A percentile compares a stretch with the other conserved stretches of the same genome.
Conservation (phyloP, 2,888 invertebrate species). For the Ochropleura plecta region DNA sequence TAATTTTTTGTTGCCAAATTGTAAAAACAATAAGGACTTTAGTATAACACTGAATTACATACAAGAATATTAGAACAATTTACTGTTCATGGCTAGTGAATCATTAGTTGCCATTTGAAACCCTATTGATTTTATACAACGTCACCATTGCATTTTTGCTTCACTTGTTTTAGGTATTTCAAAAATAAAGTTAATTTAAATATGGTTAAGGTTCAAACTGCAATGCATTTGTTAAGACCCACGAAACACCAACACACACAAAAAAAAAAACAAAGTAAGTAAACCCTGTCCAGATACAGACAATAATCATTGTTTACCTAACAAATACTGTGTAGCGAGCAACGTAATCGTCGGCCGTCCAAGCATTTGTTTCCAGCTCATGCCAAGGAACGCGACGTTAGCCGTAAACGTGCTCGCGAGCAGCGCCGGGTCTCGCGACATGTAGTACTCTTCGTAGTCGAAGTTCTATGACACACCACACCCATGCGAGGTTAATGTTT, state of each 20-base stretch:
- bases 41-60: background rate
- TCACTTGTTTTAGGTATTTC: background rate
- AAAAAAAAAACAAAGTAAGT: conserved; percentile 17
- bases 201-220: background rate
- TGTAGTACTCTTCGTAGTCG: conserved; percentile 98
- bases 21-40: background rate
- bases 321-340: conserved; percentile 95
- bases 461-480: conserved; percentile 93
- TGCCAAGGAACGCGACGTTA: conserved; percentile 98
- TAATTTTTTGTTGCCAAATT: too few species aligned
- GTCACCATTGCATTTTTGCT: background rate
- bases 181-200: background rate
- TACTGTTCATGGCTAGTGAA: background rate
- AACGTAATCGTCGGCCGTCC: conserved; percentile 98
- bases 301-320: conserved; percentile 92
- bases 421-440: conserved; percentile 98
- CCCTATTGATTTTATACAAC: background rate
- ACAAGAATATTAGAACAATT: background rate
- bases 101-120: conserved; percentile 4
- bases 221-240: background rate
- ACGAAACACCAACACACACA: conserved; percentile 35
- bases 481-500: conserved; percentile 77
- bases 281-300: conserved; percentile 22
- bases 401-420: conserved; percentile 98
- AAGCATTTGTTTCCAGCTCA: conserved; percentile 99